Evolutionary conservation across 2,888 invertebrate species (phyloP).

Genomic region (Mesorhabditis spiculigera): DNA sequence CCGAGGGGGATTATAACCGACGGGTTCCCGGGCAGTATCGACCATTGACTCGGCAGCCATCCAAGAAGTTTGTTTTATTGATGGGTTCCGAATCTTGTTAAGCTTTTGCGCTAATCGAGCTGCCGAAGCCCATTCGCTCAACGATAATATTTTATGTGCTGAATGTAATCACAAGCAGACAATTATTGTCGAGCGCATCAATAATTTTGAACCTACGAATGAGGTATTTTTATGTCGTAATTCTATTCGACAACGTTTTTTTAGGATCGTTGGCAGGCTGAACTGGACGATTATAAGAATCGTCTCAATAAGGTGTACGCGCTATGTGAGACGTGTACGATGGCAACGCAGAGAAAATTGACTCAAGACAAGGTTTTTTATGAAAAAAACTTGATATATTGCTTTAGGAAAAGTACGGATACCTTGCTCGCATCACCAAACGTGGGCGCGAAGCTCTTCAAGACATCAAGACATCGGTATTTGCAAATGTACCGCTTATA

Average conservation of each 20-base stretch:
- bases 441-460: slow-evolving; percentile 19
- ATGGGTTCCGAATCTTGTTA: not conserved
- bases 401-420: slow-evolving; percentile 18
- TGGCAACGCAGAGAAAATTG: slow-evolving; percentile 34
- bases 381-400: not conserved
- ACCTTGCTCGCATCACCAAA: slow-evolving; percentile 17
- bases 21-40: slow-evolving; percentile 24
- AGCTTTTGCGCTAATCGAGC: not conserved
- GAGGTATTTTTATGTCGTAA: slow-evolving; percentile 22
- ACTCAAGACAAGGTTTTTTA: slow-evolving; percentile 24
- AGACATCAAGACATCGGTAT: not conserved
- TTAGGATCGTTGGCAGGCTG: slow-evolving; percentile 34
- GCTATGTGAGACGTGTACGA: slow-evolving; percentile 34
- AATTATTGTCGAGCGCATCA: slow-evolving; percentile 25
- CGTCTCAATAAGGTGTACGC: slow-evolving; percentile 34
- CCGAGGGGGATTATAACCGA: slow-evolving; percentile 40
- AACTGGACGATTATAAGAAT: slow-evolving; percentile 33
- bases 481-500: not conserved
- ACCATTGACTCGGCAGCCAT: not conserved
- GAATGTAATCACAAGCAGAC: slow-evolving; percentile 36
- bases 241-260: not conserved
- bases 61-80: not conserved
- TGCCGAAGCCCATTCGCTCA: slow-evolving; percentile 11
- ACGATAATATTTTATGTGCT: slow-evolving; percentile 32
- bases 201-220: slow-evolving; percentile 34